Conservation (phyloP, 2,113 vertebrate species). For the Miniopterus natalensis region DNA sequence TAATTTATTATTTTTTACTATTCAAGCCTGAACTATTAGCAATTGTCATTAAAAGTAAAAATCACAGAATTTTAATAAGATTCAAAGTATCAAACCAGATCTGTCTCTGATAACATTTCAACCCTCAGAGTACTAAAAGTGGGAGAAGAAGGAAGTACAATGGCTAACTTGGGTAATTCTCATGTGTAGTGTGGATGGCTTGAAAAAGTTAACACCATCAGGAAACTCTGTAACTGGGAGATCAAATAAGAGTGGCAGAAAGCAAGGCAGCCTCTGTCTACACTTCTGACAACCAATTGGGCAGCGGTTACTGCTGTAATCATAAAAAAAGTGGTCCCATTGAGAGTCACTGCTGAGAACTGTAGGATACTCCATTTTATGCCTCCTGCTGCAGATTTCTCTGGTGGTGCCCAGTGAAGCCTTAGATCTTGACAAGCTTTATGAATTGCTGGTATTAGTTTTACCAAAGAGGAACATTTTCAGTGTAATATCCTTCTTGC, state of each 20-base stretch:
- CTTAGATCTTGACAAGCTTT: constrained; percentile 10
- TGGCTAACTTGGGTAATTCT: neutral
- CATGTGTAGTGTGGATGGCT: neutral
- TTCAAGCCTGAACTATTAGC: neutral
- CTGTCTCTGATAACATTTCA: neutral
- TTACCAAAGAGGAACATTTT: constrained; percentile 8
- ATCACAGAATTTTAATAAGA: constrained; percentile 24
- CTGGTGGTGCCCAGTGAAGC: neutral
- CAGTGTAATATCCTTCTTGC: neutral
- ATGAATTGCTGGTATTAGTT: constrained; percentile 10
- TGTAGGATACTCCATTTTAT: neutral
- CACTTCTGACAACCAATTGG: neutral
- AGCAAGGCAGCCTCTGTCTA: neutral
- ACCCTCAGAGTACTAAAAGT: neutral
- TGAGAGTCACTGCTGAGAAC: constrained; percentile 44
- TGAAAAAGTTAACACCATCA: neutral
- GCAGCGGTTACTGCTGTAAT: constrained; percentile 33
- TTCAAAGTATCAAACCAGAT: neutral
- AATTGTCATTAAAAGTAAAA: constrained; percentile 53
- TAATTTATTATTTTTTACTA: constrained; percentile 44
- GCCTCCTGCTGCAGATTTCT: neutral
- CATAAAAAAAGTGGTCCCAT: neutral
- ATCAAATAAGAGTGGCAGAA: neutral
- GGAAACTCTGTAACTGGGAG: neutral
- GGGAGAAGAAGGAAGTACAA: neutral